Evolutionary conservation across 2,888 invertebrate genomes (phyloP).

Genomic region (Aphelenchoides bicaudatus): DNA sequence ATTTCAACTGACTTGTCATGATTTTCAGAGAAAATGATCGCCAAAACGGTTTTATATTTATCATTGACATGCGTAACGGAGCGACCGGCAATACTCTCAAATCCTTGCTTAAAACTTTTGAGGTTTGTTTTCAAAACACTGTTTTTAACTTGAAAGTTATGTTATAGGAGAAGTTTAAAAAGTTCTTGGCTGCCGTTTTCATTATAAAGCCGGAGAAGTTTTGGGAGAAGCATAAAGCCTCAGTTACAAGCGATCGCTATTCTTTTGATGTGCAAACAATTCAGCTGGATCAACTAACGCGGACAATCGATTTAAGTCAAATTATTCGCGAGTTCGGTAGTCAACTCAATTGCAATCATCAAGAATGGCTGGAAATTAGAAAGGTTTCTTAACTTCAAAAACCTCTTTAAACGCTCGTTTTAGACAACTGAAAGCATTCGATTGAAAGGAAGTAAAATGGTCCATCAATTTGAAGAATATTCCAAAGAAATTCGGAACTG

Average conservation of each 20-base stretch:
- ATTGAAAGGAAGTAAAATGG: constrained; percentile 13
- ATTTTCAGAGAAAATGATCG: neutral
- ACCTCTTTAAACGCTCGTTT: neutral
- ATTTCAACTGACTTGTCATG: too few species aligned
- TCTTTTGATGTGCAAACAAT: constrained; percentile 85
- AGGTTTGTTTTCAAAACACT: neutral
- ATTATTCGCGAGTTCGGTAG: constrained; percentile 84
- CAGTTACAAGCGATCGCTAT: constrained; percentile 75
- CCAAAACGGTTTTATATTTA: neutral
- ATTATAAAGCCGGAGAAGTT: constrained; percentile 98
- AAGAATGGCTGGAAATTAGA: constrained; percentile 92
- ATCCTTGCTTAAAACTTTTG: neutral
- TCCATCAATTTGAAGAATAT: neutral
- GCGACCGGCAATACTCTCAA: neutral
- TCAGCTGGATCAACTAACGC: constrained; percentile 81
- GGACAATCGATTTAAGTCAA: constrained; percentile 86
- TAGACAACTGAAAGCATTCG: neutral
- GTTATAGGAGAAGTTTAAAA: constrained; percentile 87
- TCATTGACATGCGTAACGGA: neutral
- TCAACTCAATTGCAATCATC: constrained; percentile 86
- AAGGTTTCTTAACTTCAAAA: constrained; percentile 19
- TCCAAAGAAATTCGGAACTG: neutral
- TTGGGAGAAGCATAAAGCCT: constrained; percentile 97
- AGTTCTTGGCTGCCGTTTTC: constrained; percentile 79
- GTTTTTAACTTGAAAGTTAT: neutral